Evolutionary conservation across 2,797 vertebrate species (phyloP).

Genomic region (Mormyrus proboscirostris): DNA sequence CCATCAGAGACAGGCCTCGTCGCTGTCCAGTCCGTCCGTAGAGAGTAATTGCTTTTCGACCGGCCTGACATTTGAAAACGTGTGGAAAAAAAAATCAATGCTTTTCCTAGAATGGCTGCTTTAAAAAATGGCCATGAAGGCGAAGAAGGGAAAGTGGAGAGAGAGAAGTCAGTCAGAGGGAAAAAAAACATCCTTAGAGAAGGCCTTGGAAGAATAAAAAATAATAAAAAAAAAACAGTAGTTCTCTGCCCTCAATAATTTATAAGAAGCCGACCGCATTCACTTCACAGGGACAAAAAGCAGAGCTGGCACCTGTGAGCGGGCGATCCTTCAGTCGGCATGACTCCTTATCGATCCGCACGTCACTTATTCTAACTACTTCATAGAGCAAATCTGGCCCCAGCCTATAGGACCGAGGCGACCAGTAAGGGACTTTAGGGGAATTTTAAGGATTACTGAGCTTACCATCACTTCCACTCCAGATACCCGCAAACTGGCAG

Average conservation of each 20-base stretch:
- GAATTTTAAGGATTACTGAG: background rate
- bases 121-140: constrained; percentile 34
- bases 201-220: background rate
- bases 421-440: background rate
- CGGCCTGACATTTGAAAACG: constrained; percentile 35
- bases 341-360: background rate
- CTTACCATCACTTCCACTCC: background rate
- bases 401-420: background rate
- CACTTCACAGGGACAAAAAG: background rate
- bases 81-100: constrained; percentile 33
- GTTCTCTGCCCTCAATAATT: constrained; percentile 15
- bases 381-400: background rate
- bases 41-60: constrained; percentile 29
- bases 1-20: constrained; percentile 10
- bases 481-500: background rate
- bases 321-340: background rate
- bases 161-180: background rate
- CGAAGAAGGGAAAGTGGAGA: constrained; percentile 7
- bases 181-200: background rate
- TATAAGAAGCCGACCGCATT: background rate
- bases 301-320: background rate
- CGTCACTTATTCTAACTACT: background rate
- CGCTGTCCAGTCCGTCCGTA: background rate
- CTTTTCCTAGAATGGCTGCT: constrained; percentile 23
- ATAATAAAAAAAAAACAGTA: background rate